Percentiles rank a stretch among this genome's conserved stretches.
Evolutionary conservation across 2,888 invertebrate species (phyloP).

Genomic region (Altica lythri): DNA sequence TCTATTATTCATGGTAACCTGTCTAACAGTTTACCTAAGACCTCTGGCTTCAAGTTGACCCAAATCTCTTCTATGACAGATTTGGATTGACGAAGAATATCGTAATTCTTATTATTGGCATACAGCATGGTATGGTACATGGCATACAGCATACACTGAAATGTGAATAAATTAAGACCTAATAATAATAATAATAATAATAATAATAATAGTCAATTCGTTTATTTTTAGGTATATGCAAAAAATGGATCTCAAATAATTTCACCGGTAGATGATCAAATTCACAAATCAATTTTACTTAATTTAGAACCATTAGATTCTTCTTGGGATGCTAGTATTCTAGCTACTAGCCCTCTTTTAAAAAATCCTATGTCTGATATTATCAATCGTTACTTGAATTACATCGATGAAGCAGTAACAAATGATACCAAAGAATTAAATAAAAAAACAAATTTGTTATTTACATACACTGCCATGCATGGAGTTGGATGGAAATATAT

Average conservation of each 20-base stretch:
- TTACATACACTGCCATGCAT: constrained; percentile 97
- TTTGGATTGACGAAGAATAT: too few relatives aligned
- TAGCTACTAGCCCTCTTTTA: constrained; percentile 61
- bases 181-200: too few relatives aligned
- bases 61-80: too few relatives aligned
- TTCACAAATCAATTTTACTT: constrained; percentile 76
- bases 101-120: too few relatives aligned
- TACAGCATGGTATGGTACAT: too few relatives aligned
- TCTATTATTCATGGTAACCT: too few relatives aligned
- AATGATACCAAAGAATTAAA: constrained; percentile 63
- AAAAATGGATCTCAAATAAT: constrained; percentile 94
- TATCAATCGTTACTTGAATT: constrained; percentile 68
- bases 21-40: too few relatives aligned
- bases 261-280: constrained; percentile 86
- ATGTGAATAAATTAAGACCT: too few relatives aligned
- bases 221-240: constrained; percentile 76
- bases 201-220: too few relatives aligned
- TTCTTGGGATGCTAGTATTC: constrained; percentile 75
- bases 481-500: constrained; percentile 90
- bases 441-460: constrained; percentile 60
- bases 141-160: too few relatives aligned
- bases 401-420: constrained; percentile 62
- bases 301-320: constrained; percentile 76
- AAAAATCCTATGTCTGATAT: constrained; percentile 74
- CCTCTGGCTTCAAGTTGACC: too few relatives aligned